Base-by-base conservation (phyloP, 2,888 invertebrate genomes). In the Drosophila rellima region DNA sequence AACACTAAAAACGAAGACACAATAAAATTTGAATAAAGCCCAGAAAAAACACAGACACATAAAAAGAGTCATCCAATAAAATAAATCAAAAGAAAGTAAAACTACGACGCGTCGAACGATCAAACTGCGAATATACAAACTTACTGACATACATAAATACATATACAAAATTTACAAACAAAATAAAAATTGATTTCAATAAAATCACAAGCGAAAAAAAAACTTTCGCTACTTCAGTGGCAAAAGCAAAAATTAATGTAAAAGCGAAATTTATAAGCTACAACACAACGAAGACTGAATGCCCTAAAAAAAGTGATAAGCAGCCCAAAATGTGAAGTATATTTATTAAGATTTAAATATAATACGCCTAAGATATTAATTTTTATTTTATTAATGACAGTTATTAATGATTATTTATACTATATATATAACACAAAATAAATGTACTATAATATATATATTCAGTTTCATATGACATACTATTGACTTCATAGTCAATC, bases 191-290 rank as follows among this genome's bases (percentile, higher is more conserved):
- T 54, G 48, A 86, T 86, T 88, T 85, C 78, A 78, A 86, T 88
- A 83, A 80, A 78, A 86, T 73, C 74, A 70, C 52, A 50, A 61
- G 59, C 80, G 68, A 64, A 65, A 83, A 73, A 86, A 82, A 88
- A 88, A 88, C 85, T 85, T 85, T 85, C 85, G 85, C 85, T 85
- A 85, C 85, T 85, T 86, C 83, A 85, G 75, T 80, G 79, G 83
- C 88, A 82, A 75, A 72, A 62, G 55, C 42, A 59, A 48, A 17
- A 45, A 45, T 15, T 11, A 64, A 55, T 61, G 57, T 63, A 59
- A 67, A 52, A 26, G 26, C 33, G 13, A 40, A 52, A 39, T 40
- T 6, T 48, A 8, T 11, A 0, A 20, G 10, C 11, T 26, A 8
- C 13, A 13, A n/a, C 37, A 23, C 0, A 35, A 2, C 48, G 60